Conservation (phyloP, 2,888 invertebrate species). For the Nudaria mundana region DNA sequence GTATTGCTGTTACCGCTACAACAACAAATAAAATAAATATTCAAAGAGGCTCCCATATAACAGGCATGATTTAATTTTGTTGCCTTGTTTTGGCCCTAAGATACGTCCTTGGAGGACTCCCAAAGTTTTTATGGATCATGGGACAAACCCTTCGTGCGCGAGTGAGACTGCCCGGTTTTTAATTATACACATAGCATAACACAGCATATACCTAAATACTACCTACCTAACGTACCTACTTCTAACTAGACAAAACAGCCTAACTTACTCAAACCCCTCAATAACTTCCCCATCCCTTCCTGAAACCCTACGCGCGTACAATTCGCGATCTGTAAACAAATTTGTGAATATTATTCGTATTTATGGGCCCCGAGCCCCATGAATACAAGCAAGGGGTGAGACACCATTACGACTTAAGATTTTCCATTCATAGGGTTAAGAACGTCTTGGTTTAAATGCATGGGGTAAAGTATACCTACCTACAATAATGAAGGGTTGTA, state of each 20-base stretch:
- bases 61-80: too few species aligned
- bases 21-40: too few species aligned
- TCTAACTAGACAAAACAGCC: conserved; percentile 12
- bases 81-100: too few species aligned
- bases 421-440: conserved; percentile 68
- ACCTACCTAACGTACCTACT: conserved; percentile 5
- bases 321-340: conserved; percentile 74
- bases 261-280: conserved; percentile 19
- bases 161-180: too few species aligned
- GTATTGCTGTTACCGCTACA: too few species aligned
- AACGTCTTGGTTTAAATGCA: conserved; percentile 55
- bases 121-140: too few species aligned
- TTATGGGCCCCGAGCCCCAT: conserved; percentile 45
- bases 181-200: too few species aligned
- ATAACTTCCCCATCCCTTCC: conserved; percentile 33
- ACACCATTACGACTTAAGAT: conserved; percentile 62
- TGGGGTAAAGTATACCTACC: conserved; percentile 28
- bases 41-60: too few species aligned
- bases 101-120: too few species aligned
- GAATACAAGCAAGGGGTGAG: conserved; percentile 67
- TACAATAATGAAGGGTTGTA: conserved; percentile 36
- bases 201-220: too few species aligned
- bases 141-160: too few species aligned
- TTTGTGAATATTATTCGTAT: conserved; percentile 75
- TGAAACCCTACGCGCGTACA: conserved; percentile 34